A percentile compares a stretch with the other conserved stretches of the same genome.
Conservation (phyloP, 1,140 invertebrate species). For the Hylaeus volcanicus region DNA sequence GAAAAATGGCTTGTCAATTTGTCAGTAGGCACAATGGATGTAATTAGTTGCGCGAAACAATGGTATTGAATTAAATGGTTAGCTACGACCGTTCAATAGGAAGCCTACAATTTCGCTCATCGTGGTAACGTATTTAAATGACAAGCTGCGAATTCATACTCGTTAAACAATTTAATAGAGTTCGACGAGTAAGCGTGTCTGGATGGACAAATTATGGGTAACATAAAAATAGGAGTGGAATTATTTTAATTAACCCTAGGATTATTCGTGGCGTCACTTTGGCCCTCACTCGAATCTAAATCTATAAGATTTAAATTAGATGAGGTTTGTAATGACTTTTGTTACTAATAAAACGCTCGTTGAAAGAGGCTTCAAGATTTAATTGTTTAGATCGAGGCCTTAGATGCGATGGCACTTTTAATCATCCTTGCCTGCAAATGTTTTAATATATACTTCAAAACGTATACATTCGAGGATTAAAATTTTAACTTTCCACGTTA, state of each 20-base stretch:
- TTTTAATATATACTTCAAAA: too few relatives aligned
- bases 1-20: conserved; percentile 37
- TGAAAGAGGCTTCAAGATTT: too few relatives aligned
- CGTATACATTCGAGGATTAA: too few relatives aligned
- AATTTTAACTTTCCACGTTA: too few relatives aligned
- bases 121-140: conserved; percentile 7
- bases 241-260: conserved; percentile 14
- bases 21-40: conserved; percentile 23
- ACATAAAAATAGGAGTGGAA: background rate
- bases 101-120: conserved; percentile 27
- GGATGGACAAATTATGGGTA: background rate
- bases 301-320: too few relatives aligned
- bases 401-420: too few relatives aligned
- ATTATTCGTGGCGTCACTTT: too few relatives aligned
- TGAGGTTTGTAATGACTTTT: too few relatives aligned
- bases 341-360: too few relatives aligned
- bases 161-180: conserved; percentile 27
- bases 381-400: too few relatives aligned
- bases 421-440: too few relatives aligned
- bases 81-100: conserved; percentile 17
- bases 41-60: conserved; percentile 26
- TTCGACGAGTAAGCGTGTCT: background rate
- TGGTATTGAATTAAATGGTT: conserved; percentile 40
- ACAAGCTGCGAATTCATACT: conserved; percentile 9
- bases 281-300: too few relatives aligned